These are phyloP conservation scores for Lerema accius DNA, from an alignment of 1,140 invertebrate genomes.

Conservation along the genomic window DNA sequence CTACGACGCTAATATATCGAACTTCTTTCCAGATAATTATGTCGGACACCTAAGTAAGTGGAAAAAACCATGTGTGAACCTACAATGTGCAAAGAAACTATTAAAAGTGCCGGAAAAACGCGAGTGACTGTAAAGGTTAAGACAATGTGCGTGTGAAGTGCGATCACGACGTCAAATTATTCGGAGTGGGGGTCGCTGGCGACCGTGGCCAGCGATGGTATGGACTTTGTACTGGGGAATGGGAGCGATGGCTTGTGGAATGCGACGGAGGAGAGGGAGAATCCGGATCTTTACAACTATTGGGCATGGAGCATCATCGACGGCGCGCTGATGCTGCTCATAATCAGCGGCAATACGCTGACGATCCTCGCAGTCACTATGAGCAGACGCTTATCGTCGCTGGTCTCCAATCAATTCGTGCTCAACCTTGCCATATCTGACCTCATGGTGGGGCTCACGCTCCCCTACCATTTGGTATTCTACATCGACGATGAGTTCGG, in stretches of 20 bases:
- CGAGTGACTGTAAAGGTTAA: conserved; percentile 59
- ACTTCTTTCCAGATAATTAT: conserved; percentile 14
- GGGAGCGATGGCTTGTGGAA: conserved; percentile 61
- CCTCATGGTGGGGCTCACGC: conserved; percentile 87
- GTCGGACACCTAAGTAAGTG: conserved; percentile 17
- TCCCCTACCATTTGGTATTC: conserved; percentile 90
- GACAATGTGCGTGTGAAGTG: conserved; percentile 62
- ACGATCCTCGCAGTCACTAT: conserved; percentile 88
- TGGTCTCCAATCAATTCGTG: conserved; percentile 89
- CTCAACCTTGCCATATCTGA: conserved; percentile 89
- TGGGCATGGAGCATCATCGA: conserved; percentile 85
- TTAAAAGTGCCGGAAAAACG: conserved; percentile 42
- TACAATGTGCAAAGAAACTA: conserved; percentile 45
- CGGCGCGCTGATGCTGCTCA: conserved; percentile 85
- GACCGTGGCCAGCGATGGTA: conserved; percentile 75
- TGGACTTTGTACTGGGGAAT: conserved; percentile 73
- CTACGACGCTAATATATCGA: background rate
- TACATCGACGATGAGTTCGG: conserved; percentile 84
- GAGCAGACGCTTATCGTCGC: conserved; percentile 85
- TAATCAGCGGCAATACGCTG: conserved; percentile 87
- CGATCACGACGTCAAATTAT: conserved; percentile 69
- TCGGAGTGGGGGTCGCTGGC: conserved; percentile 71
- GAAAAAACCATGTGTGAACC: conserved; percentile 48
- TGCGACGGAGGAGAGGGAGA: conserved; percentile 49
- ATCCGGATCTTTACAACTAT: conserved; percentile 70